Evolutionary conservation across 2,888 invertebrate genomes (phyloP), one percentile per base, ranked within the genome.

Genomic region (Papilio protenor): DNA sequence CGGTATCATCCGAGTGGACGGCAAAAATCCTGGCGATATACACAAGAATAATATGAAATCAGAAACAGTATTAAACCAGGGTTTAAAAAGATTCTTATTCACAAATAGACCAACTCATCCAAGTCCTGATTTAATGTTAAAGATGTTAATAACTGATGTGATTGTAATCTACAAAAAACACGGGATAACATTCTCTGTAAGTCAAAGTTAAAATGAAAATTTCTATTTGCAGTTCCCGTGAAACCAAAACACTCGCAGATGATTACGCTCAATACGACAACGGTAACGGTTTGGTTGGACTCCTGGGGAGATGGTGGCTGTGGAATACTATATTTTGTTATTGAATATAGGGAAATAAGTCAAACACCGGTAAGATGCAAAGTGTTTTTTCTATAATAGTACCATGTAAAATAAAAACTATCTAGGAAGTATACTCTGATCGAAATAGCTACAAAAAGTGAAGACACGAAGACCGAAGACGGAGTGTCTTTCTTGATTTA

Each of bases 281-380:
- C 97, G 77, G 97, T 98, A 75, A 97, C 97, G 0, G 96, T 98
- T 40, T 98, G 98, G 96, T 90, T 98, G 82, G 97, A 98, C 89
- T 97, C 97, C 0, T 98, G 98, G 98, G 97, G 97, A 57, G 98
- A 98, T 85, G 98, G 98, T 0, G 98, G 98, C 33, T 98, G 98
- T 86, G 98, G 98, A 3, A 98, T 98, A 81, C 95, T 97, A 12
- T 97, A 97, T 91, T 98, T 98, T 87, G 97, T 97, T 82, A 96
- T 98, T 61, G 98, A 98, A 87, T 98, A 98, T 86, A 93, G 96
- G 79, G 95, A 96, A 78, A 95, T 96, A 72, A 95, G 95, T 64
- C 96, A 96, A 81, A 94, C 96, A 16, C 94, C 94, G 89, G 95
- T 94, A 84, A 82, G 70, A 12, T 12, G 11, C 14, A 59, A 27